Base-by-base conservation (phyloP, 2,797 vertebrate species). In the Epinephelus malabaricus region DNA sequence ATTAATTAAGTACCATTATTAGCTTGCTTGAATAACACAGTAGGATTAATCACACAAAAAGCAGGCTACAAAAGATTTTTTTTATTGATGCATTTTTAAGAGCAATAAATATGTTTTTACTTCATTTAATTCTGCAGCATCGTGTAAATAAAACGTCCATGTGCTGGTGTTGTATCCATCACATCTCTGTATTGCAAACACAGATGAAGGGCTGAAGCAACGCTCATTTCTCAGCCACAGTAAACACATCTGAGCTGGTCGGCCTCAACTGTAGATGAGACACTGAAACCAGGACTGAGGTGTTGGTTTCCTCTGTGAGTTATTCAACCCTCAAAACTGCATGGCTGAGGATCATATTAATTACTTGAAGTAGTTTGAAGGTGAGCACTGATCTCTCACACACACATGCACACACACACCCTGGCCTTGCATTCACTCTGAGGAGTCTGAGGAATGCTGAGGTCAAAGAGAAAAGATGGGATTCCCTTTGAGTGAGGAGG, bases 401-500 rank as follows among this genome's bases (percentile, higher is more conserved):
- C 46, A 72, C 51, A 55, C 77, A 58, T 45, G 40, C 75, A 15
- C 40, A 69, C 53, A 61, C 69, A 54, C 38, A 14, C 74, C 6
- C 53, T 61, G 76, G 67, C 89, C 86, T 86, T 54, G 84, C 72
- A 83, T 85, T 87, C 76, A 85, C 56, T 78, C 40, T 17, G 25
- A 70, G 61, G 25, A 70, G 61, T 75, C 56, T 13, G 51, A 86
- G 85, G 91, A 93, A 93, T 93, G 89, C 59, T 50, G 77, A 89
- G 89, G 89, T 89, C 90, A 91, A 90, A 92, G 74, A 84, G 34
- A 88, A 91, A 85, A 86, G 78, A 85, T 84, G 92, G 92, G 88
- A 93, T 90, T 92, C 92, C 91, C 83, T 89, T 87, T 81, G 76
- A 84, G 78, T 73, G 70, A 74, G 77, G 68, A 75, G 73, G 86